phyloP scores from a whole-genome alignment of 1,140 invertebrate genomes.

The Sycophila sp. region DNA sequence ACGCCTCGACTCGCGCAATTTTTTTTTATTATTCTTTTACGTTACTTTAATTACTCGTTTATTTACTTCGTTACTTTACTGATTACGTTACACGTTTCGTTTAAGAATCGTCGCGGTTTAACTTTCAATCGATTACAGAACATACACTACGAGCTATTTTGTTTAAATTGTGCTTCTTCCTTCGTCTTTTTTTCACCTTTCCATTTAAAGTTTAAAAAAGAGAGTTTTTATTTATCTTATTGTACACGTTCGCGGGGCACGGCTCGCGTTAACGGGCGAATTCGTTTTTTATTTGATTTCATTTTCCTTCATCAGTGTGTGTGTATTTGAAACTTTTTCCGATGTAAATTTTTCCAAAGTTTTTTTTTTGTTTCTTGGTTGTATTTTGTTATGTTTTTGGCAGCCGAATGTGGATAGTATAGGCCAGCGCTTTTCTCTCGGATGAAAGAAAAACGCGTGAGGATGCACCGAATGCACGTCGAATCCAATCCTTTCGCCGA shows the following conservation, averaged over 20 bases:
- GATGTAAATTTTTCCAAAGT: too few species aligned
- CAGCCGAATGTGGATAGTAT: not conserved
- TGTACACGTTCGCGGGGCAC: constrained; percentile 60
- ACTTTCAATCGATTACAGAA: constrained; percentile 66
- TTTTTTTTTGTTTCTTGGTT: constrained; percentile 4
- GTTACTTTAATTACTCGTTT: constrained; percentile 49
- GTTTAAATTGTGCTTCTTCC: constrained; percentile 59
- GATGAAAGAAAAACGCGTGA: not conserved
- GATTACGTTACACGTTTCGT: constrained; percentile 32
- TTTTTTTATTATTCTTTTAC: too few species aligned
- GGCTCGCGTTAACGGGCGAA: constrained; percentile 45
- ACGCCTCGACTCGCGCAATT: constrained; percentile 39
- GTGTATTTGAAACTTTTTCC: not conserved
- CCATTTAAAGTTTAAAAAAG: constrained; percentile 52
- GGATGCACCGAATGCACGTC: constrained; percentile 18
- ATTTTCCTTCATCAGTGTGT: constrained; percentile 10
- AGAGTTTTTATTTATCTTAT: constrained; percentile 47
- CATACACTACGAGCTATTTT: constrained; percentile 68
- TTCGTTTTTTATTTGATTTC: constrained; percentile 31
- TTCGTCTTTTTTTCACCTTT: constrained; percentile 45
- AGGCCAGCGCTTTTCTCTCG: constrained; percentile 17
- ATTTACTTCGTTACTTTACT: constrained; percentile 45
- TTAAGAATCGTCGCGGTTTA: constrained; percentile 46
- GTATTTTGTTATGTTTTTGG: not conserved
- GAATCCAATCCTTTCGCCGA: constrained; percentile 34